Percentiles rank a stretch among this genome's conserved stretches.
phyloP scores from a whole-genome alignment of 2,888 invertebrate species.

The Phengaris alcon region DNA sequence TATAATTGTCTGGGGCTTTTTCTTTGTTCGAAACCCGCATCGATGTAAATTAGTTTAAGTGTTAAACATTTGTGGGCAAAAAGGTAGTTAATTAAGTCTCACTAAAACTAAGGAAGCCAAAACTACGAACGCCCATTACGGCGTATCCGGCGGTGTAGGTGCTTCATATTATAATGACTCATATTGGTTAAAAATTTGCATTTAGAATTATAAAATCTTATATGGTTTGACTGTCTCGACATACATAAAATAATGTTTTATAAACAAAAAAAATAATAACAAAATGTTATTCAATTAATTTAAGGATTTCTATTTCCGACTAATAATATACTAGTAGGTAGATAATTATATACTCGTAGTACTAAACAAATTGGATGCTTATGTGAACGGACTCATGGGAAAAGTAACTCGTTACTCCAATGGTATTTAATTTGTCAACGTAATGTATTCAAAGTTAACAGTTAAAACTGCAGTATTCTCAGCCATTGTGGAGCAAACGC shows the following conservation, averaged over 20 bases:
- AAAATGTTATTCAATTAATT: background rate
- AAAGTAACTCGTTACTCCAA: background rate
- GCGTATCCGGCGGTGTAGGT: slow-evolving; percentile 29
- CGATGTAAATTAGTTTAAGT: slow-evolving; percentile 22
- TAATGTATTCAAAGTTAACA: slow-evolving; percentile 2
- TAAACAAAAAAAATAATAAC: background rate
- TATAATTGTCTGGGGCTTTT: background rate
- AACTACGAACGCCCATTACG: slow-evolving; percentile 26
- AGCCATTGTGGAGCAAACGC: background rate
- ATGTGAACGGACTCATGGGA: background rate
- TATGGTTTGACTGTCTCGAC: background rate
- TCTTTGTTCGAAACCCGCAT: slow-evolving; percentile 25
- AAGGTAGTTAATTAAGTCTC: slow-evolving; percentile 18
- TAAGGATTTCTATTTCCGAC: background rate
- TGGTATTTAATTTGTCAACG: slow-evolving; percentile 2
- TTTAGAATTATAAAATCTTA: slow-evolving; percentile 5
- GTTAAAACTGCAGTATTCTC: background rate
- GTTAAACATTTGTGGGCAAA: slow-evolving; percentile 20
- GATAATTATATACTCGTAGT: background rate
- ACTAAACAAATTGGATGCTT: background rate
- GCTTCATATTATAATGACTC: slow-evolving; percentile 21
- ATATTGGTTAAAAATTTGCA: slow-evolving; percentile 19
- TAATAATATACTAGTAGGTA: background rate
- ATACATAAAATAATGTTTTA: background rate
- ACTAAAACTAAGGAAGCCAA: slow-evolving; percentile 28